Conservation (phyloP, 2,797 vertebrate genomes). For the Fundulus diaphanus region DNA sequence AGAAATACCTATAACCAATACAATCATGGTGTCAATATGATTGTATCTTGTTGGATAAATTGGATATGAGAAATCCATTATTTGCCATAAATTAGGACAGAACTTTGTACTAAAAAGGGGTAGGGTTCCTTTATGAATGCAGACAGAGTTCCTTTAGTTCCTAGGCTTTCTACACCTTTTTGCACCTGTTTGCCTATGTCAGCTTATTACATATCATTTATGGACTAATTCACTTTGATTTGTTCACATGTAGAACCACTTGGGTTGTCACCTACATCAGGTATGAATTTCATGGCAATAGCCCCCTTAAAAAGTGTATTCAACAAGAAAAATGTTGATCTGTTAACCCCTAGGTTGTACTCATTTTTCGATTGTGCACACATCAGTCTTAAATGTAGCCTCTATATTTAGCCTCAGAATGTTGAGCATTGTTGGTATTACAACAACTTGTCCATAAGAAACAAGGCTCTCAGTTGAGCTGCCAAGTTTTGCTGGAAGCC, state of each 20-base stretch:
- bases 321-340: neutral
- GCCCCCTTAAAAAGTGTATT: neutral
- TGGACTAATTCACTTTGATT: neutral
- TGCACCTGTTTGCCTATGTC: neutral
- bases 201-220: neutral
- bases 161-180: neutral
- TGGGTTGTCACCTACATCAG: neutral
- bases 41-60: neutral
- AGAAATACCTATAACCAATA: neutral
- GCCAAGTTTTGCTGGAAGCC: conserved; percentile 12
- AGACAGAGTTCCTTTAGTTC: neutral
- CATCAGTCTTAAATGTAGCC: conserved; percentile 22
- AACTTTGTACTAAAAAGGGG: neutral
- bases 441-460: conserved; percentile 14
- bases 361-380: conserved; percentile 19
- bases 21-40: neutral
- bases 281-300: neutral
- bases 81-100: neutral
- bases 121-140: neutral
- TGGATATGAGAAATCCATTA: neutral
- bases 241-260: neutral
- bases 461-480: conserved; percentile 13
- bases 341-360: conserved; percentile 13
- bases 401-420: conserved; percentile 15
- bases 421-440: conserved; percentile 22